phyloP scores from a whole-genome alignment of 1,140 invertebrate genomes.

The Ptiloglossa arizonensis region DNA sequence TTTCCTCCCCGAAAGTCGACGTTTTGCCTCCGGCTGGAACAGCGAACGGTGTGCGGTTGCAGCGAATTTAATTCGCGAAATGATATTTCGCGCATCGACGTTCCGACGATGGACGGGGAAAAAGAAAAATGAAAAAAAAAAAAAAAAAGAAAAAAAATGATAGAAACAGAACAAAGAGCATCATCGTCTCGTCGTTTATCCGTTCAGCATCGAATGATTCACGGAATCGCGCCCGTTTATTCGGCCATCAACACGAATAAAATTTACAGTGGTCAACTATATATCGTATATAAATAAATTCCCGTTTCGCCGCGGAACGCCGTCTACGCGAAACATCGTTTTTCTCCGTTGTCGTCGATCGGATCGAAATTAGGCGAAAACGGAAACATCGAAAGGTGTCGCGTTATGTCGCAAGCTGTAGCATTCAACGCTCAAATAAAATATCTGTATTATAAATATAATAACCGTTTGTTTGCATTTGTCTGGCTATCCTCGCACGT shows the following conservation, averaged over 20 bases:
- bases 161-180: no score
- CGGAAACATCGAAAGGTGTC: slow-evolving; percentile 50
- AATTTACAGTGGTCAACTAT: slow-evolving; percentile 20
- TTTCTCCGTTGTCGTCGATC: no score
- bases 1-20: neutral
- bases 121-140: neutral
- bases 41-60: neutral
- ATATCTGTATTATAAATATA: slow-evolving; percentile 70
- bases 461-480: slow-evolving; percentile 49
- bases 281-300: slow-evolving; percentile 32
- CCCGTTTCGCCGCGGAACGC: slow-evolving; percentile 15
- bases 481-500: slow-evolving; percentile 13
- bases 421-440: slow-evolving; percentile 72
- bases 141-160: no score
- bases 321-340: neutral
- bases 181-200: neutral
- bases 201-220: neutral
- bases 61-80: slow-evolving; percentile 31
- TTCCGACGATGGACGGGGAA: slow-evolving; percentile 6
- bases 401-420: slow-evolving; percentile 28
- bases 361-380: no score
- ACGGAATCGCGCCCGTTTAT: neutral
- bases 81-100: no score
- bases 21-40: no score
- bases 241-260: neutral